A percentile compares a stretch with the other conserved stretches of the same genome.
These are phyloP conservation scores for Formica exsecta DNA, from an alignment of 1,140 invertebrate species.

Conservation along the genomic window DNA sequence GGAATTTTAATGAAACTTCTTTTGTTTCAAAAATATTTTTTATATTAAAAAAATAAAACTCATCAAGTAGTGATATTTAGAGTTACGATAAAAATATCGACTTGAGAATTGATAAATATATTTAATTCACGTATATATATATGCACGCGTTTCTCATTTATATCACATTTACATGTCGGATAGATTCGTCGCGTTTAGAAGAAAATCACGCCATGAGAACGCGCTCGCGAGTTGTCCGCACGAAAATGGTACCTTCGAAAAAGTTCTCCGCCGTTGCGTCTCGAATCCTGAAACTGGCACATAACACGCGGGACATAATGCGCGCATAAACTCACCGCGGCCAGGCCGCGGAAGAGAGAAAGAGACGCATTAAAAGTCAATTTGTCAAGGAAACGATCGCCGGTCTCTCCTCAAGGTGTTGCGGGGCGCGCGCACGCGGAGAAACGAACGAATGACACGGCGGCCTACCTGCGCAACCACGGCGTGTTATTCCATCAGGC, in stretches of 20 bases:
- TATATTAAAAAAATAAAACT: not conserved
- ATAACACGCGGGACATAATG: not conserved
- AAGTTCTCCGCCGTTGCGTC: not conserved
- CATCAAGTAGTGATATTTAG: not conserved
- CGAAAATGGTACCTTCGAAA: not conserved
- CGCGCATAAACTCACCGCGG: not conserved
- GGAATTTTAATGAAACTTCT: conserved; percentile 5
- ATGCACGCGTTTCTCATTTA: not conserved
- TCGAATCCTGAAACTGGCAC: conserved; percentile 14
- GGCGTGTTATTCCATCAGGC: conserved; percentile 53
- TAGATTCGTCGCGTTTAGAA: not conserved
- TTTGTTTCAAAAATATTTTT: not conserved
- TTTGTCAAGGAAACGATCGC: conserved; percentile 73
- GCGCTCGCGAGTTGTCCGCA: not conserved
- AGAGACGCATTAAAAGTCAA: conserved; percentile 74
- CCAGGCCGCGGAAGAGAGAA: not conserved
- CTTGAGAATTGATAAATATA: not conserved
- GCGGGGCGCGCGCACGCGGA: conserved; percentile 31
- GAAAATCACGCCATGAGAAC: not conserved
- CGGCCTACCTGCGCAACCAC: conserved; percentile 45
- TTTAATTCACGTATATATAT: not conserved
- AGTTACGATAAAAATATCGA: not conserved
- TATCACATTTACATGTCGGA: not conserved
- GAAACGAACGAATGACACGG: conserved; percentile 69
- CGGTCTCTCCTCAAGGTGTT: conserved; percentile 26